Base-by-base conservation (phyloP, 1,140 invertebrate genomes). In the Melitaea cinxia region DNA sequence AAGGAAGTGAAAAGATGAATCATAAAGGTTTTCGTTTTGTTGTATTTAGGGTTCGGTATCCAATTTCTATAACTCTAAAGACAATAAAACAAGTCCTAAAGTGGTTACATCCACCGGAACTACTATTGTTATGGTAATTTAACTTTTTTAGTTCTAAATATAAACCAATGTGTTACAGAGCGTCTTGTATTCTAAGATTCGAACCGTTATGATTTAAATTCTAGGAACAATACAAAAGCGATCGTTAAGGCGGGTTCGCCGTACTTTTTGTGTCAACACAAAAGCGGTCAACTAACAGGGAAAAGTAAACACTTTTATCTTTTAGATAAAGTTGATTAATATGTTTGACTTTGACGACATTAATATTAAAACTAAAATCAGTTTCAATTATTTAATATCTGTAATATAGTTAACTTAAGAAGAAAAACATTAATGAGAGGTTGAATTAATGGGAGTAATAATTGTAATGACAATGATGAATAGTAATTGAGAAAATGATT, bases 231-330 rank as follows among this genome's bases (percentile, higher is more conserved):
- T 17, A 63, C 35, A 19, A 19, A 42, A 21, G 33, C 57, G 45
- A 57, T 57, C 54, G 54, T 33, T n/a, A 42, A 7, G n/a, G 53
- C 15, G 58, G 37, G 61, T 63, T 63, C 61, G 53, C 33, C 61
- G 61, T 14, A 63, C 61, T 63, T 63, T 63, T 56, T 63, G 61
- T 63, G 53, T 53, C 42, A 39, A 63, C 7, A 24, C 53, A 63
- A 52, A 58, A 42, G 19, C 35, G 15, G 47, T 62, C 26, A 49
- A 57, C 7, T 23, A 24, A 39, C 42, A 47, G 6, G 15, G 14
- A 17, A 42, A 17, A 5, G 14, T 15, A 42, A 42, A 42, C 37
- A 42, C n/a, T 42, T 19, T 42, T 42, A 42, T 42, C 37, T 42
- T 4, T 1, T 9, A 7, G 17, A 42, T 42, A 42, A 42, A 17